Evolutionary conservation across 2,113 vertebrate species (phyloP), one percentile per base, ranked within the genome.

Genomic region (Damaliscus lunatus): DNA sequence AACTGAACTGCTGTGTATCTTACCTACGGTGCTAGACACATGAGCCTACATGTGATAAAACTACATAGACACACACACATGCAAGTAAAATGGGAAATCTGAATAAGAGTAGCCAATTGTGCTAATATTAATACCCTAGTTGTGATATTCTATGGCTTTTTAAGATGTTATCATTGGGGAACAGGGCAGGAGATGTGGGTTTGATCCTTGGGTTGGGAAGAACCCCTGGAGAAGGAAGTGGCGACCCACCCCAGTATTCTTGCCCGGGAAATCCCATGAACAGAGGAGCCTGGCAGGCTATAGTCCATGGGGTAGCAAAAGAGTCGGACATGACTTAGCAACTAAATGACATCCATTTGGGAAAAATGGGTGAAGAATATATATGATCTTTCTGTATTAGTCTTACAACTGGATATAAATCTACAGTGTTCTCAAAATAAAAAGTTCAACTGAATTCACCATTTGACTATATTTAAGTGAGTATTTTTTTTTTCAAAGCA

Each of bases 271-370:
- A 71, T 71, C 9, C 64, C n/a, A 6, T 36, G 64, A 71, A 71
- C 17, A 71, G 64, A 36, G n/a, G 64, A 71, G n/a, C 8, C n/a
- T 36, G 64, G n/a, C 2, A 10, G n/a, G 4, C 64, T 19, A n/a
- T 7, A 67, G 33, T 23, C 64, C 19, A 36, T 21, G 9, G 9
- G 19, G 17, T 11, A 12, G 64, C 64, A 36, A 21, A 67, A 71
- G n/a, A 71, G 19, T 21, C 17, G 0, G n/a, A 23, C 17, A 36
- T 0, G 0, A 23, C 19, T 71, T 36, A 40, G 19, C 3, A 1
- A 71, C 19, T 71, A 3, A 71, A 71, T 0, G 23, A 6, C 17
- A 21, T 23, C 67, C n/a, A 36, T 40, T 40, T 12, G n/a, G 67
- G 67, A 3, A 71, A 71, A 71, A 71, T 40, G 67, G 33, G 67